Conservation (phyloP, 2,888 invertebrate species). For the Coelinius sp. region DNA sequence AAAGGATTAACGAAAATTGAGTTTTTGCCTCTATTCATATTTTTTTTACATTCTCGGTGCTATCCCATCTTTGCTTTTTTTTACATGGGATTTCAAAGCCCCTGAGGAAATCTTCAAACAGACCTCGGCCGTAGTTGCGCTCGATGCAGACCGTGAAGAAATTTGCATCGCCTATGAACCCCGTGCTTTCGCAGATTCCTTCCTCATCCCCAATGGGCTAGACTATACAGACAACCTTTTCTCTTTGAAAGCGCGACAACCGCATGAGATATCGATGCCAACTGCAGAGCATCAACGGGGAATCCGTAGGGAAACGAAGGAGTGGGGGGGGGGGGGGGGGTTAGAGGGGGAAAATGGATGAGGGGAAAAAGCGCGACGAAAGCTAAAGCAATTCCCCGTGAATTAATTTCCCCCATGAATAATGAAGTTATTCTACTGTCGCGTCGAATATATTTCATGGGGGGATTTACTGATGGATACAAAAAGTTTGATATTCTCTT, state of each 20-base stretch:
- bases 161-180: constrained; percentile 47
- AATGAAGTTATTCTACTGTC: constrained; percentile 37
- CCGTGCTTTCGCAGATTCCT: not conserved
- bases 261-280: constrained; percentile 32
- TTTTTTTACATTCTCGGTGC: constrained; percentile 22
- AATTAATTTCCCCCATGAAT: constrained; percentile 39
- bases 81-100: constrained; percentile 46
- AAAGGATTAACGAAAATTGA: not conserved
- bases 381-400: constrained; percentile 25
- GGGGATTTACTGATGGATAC: not conserved
- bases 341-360: constrained; percentile 31
- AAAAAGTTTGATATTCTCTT: not conserved
- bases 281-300: constrained; percentile 23
- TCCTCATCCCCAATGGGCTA: not conserved
- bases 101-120: constrained; percentile 60
- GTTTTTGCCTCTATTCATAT: constrained; percentile 17
- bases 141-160: constrained; percentile 33
- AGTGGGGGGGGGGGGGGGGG: constrained; percentile 9
- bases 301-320: not conserved
- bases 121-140: constrained; percentile 46
- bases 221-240: constrained; percentile 22
- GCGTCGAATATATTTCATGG: constrained; percentile 21
- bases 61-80: constrained; percentile 4
- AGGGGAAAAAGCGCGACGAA: constrained; percentile 26
- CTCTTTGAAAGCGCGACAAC: constrained; percentile 22